These are phyloP conservation scores for Poicephalus meyeri DNA, from an alignment of 2,113 vertebrate genomes.

Conservation along the genomic window DNA sequence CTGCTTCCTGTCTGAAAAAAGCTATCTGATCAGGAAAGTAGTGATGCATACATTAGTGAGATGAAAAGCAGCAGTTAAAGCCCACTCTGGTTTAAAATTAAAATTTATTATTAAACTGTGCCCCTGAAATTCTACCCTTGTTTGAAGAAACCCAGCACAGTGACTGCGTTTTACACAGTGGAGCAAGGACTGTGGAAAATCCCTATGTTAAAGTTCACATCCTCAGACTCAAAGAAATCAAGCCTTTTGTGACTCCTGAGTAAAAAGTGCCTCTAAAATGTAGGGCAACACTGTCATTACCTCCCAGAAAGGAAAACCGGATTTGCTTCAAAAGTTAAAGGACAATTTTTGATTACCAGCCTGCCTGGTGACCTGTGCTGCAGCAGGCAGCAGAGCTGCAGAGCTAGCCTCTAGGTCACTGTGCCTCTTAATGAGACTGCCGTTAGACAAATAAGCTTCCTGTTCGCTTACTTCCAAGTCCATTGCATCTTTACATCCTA, in stretches of 20 bases:
- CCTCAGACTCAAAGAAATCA: slow-evolving; percentile 38
- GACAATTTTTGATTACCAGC: neutral
- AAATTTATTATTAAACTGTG: slow-evolving; percentile 58
- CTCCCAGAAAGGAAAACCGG: neutral
- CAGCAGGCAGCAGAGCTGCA: neutral
- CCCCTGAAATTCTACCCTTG: slow-evolving; percentile 51
- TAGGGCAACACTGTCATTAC: neutral
- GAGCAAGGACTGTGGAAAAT: slow-evolving; percentile 26
- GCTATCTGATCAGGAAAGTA: neutral
- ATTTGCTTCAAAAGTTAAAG: neutral
- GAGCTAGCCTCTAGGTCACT: neutral
- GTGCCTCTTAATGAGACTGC: neutral
- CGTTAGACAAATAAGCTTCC: neutral
- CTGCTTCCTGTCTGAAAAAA: slow-evolving; percentile 2
- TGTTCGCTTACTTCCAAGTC: neutral
- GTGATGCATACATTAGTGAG: slow-evolving; percentile 42
- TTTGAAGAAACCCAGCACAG: slow-evolving; percentile 60
- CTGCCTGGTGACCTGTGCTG: neutral
- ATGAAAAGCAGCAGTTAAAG: slow-evolving; percentile 56
- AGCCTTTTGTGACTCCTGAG: neutral
- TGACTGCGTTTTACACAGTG: slow-evolving; percentile 34
- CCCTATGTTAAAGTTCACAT: slow-evolving; percentile 31
- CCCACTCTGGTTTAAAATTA: slow-evolving; percentile 57
- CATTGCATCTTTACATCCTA: neutral
- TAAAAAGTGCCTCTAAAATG: neutral